A percentile compares a stretch with the other conserved stretches of the same genome.
Evolutionary conservation across 2,113 vertebrate genomes (phyloP).

Genomic region (Sinosuthora webbiana): DNA sequence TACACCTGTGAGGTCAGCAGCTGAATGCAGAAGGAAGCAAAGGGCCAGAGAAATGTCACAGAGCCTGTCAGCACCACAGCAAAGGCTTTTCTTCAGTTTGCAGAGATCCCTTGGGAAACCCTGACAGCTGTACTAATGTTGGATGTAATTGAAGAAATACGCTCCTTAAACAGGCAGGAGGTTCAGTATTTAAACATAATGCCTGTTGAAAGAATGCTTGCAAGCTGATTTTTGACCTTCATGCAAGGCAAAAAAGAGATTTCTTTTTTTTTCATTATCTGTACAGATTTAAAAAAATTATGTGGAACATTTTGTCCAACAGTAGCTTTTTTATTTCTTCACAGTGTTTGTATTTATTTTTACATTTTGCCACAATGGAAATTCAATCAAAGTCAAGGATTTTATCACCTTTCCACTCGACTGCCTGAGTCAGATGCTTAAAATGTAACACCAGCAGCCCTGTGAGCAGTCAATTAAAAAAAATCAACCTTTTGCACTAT

Average conservation of each 20-base stretch:
- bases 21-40: neutral
- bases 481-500: conserved; percentile 13
- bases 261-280: neutral
- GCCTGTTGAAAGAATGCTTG: neutral
- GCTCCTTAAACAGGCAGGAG: neutral
- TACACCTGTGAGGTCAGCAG: neutral
- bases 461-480: neutral
- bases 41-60: neutral
- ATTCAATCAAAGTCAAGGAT: conserved; percentile 22
- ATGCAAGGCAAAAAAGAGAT: neutral
- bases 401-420: conserved; percentile 39
- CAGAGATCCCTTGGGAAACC: neutral
- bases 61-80: neutral
- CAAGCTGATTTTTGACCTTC: conserved; percentile 35
- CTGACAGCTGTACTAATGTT: neutral
- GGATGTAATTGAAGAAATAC: neutral
- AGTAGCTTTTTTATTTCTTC: neutral
- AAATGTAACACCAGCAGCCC: conserved; percentile 8
- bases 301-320: neutral
- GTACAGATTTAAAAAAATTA: neutral
- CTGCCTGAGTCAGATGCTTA: conserved; percentile 45
- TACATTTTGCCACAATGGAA: neutral
- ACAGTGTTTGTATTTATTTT: conserved; percentile 6
- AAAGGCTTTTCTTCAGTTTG: neutral
- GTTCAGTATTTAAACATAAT: neutral